A percentile compares a stretch with the other conserved stretches of the same genome.
phyloP scores from a whole-genome alignment of 1,140 invertebrate species.

The Drosophila kepulauana region DNA sequence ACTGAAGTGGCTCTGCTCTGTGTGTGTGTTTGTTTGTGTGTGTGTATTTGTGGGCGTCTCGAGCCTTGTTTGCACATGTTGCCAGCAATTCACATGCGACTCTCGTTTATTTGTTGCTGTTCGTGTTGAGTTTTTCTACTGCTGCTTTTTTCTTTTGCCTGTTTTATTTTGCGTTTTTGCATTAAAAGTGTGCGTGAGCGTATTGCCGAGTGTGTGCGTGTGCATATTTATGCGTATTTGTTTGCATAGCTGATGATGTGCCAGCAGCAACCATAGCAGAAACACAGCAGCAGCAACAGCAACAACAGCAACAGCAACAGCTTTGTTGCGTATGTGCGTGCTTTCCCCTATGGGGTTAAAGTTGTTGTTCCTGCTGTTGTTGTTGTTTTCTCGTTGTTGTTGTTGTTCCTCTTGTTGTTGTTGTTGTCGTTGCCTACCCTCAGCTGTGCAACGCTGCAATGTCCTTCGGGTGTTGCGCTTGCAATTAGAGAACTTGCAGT shows the following conservation, averaged over 20 bases:
- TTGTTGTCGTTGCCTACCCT: slow-evolving; percentile 7
- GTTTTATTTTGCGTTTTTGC: slow-evolving; percentile 38
- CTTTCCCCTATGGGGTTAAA: slow-evolving; percentile 17
- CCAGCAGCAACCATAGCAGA: slow-evolving; percentile 55
- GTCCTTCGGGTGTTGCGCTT: slow-evolving; percentile 50
- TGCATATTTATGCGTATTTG: slow-evolving; percentile 82
- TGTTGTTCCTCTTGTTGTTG: slow-evolving; percentile 10
- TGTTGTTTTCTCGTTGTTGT: slow-evolving; percentile 16
- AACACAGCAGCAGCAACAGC: slow-evolving; percentile 33
- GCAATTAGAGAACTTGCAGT: slow-evolving; percentile 73
- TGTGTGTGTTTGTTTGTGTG: slow-evolving; percentile 9
- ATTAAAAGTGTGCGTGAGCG: slow-evolving; percentile 50
- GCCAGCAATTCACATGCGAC: slow-evolving; percentile 35
- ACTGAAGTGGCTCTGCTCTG: neutral
- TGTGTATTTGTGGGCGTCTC: neutral
- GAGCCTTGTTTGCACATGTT: slow-evolving; percentile 51
- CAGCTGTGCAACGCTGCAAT: neutral
- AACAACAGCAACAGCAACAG: neutral
- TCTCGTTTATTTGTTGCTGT: slow-evolving; percentile 31
- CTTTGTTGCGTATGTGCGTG: slow-evolving; percentile 63
- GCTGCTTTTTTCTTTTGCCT: slow-evolving; percentile 5
- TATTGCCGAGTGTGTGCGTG: slow-evolving; percentile 46
- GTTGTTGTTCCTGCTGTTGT: slow-evolving; percentile 19
- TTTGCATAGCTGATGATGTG: slow-evolving; percentile 81
- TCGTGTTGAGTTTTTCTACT: slow-evolving; percentile 59